Base-by-base conservation (phyloP, 2,888 invertebrate genomes). In the Thereva unica region DNA sequence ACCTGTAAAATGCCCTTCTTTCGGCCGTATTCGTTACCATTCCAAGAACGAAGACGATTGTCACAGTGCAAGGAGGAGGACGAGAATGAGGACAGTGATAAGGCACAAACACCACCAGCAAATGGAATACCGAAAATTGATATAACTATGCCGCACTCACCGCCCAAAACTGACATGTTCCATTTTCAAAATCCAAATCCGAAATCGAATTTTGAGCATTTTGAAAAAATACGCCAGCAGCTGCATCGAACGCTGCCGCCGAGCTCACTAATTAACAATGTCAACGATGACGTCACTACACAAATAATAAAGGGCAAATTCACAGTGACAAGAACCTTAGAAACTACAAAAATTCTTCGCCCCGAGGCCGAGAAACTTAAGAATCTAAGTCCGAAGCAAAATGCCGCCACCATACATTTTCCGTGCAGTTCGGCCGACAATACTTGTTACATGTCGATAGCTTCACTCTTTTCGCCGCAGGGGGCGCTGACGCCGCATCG, bases 1-100 rank as follows among this genome's bases (percentile, higher is more conserved):
- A 74, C 71, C 55, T 76, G 76, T 63, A 65, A 66, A 63, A 70
- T 76, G 9, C 75, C 77, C 64, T 73, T 76, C 37, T 73, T 75
- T 65, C 74, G 80, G 5, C 76, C 79, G 1, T 74, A 77, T 63
- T 78, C 85, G 44, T 82, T 85, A 71, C 82, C 84, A 1, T 86
- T 84, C 73, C 82, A 83, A 66, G 86, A 86, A 73, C 83, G 87
- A 4, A 83, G 90, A 40, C 85, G 92, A 9, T 79, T 92, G 70
- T 92, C 92, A 3, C 91, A 92, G 79, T 92, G 92, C 77, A 85
- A 89, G 68, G 92, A 92, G 77, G 92, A 92, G 80, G 92, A 92
- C 74, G 92, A 92, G 77, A 90, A 91, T 64, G 90, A 90, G 71
- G 85, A 68, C 4, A 71, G 72, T 37, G 74, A 63, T 42, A 64